These are phyloP conservation scores for Eupithecia abbreviata DNA, from an alignment of 2,888 invertebrate genomes.

Conservation along the genomic window DNA sequence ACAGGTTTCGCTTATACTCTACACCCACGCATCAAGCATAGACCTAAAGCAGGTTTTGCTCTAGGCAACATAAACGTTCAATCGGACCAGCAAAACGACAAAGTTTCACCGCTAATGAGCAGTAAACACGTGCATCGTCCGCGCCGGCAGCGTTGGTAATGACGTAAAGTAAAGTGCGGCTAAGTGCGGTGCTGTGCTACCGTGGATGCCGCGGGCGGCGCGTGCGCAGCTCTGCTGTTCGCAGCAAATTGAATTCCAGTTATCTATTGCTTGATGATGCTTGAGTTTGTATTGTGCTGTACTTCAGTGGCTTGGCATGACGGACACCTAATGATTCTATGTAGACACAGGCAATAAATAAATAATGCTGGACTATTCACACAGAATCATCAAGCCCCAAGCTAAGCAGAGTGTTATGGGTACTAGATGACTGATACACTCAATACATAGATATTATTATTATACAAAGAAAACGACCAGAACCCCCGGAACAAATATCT, in stretches of 20 bases:
- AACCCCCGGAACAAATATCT: too few relatives aligned
- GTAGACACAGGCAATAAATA: too few relatives aligned
- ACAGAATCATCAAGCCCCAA: too few relatives aligned
- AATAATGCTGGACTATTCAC: too few relatives aligned
- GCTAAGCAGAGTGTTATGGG: too few relatives aligned
- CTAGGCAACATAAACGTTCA: conserved; percentile 28
- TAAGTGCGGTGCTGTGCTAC: conserved; percentile 35
- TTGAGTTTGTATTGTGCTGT: not conserved
- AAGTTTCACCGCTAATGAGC: conserved; percentile 71
- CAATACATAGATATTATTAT: too few relatives aligned
- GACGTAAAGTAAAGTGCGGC: conserved; percentile 5
- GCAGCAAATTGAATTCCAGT: conserved; percentile 38
- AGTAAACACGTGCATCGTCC: conserved; percentile 52
- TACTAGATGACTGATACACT: too few relatives aligned
- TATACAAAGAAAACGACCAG: too few relatives aligned
- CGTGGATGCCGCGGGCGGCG: conserved; percentile 37
- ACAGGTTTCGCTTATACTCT: too few relatives aligned
- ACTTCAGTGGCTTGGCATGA: not conserved
- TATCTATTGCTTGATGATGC: conserved; percentile 2
- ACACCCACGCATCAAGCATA: not conserved
- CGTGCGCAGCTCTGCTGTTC: conserved; percentile 32
- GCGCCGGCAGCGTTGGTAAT: conserved; percentile 24
- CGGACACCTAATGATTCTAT: not conserved
- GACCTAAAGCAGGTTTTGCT: not conserved
- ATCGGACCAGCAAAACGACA: conserved; percentile 55